phyloP scores from a whole-genome alignment of 2,888 invertebrate species.

The Pristionchus maxplancki region DNA sequence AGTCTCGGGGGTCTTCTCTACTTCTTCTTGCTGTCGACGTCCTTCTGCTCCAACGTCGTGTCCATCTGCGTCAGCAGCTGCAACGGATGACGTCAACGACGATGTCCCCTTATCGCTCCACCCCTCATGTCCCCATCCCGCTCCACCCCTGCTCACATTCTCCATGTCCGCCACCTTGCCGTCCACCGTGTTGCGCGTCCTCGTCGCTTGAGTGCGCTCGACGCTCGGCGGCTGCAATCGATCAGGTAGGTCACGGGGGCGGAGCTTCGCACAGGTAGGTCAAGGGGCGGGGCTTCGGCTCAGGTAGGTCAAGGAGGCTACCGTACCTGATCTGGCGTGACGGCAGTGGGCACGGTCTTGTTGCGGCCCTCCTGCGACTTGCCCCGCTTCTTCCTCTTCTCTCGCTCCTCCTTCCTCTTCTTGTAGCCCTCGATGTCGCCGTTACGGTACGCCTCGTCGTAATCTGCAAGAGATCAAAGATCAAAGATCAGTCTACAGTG shows the following conservation, averaged over 20 bases:
- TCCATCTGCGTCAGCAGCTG: constrained; percentile 28
- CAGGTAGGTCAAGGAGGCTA: not conserved
- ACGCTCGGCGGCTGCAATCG: not conserved
- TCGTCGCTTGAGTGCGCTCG: not conserved
- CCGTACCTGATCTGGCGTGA: constrained; percentile 23
- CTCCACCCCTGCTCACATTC: constrained; percentile 21
- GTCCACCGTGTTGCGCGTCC: not conserved
- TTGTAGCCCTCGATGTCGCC: not conserved
- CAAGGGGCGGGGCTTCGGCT: not conserved
- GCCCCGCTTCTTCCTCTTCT: not conserved
- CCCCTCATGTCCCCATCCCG: too few species aligned
- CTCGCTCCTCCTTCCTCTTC: not conserved
- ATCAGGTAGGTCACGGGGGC: constrained; percentile 5
- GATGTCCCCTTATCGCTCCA: too few species aligned
- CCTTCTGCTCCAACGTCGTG: not conserved
- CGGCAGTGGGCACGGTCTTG: constrained; percentile 4
- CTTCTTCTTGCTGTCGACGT: not conserved
- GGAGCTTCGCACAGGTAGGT: too few species aligned
- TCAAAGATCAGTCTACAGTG: not conserved
- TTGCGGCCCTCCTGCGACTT: too few species aligned
- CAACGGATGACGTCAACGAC: not conserved
- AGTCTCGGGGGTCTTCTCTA: not conserved
- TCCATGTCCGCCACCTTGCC: not conserved
- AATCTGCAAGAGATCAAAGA: not conserved
- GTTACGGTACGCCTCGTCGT: not conserved